These are phyloP conservation scores for Neoarius graeffei DNA, from an alignment of 2,113 vertebrate genomes.

Conservation along the genomic window DNA sequence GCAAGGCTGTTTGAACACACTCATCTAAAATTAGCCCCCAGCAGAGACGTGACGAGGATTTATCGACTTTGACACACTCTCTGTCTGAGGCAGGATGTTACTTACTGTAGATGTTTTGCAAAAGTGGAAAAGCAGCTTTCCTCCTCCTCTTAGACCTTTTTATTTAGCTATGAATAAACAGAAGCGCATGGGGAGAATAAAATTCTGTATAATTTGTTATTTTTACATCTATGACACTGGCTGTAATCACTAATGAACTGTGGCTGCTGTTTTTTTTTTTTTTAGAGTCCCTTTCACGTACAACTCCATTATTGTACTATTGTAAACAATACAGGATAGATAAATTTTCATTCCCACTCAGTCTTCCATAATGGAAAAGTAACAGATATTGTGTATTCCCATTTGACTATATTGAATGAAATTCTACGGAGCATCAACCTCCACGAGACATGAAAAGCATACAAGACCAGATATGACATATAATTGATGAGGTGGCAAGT, in stretches of 20 bases:
- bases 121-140: not conserved
- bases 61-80: constrained; percentile 23
- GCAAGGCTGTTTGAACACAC: constrained; percentile 6
- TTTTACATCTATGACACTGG: not conserved
- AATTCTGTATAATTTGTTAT: not conserved
- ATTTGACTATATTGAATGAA: too few species aligned
- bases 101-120: not conserved
- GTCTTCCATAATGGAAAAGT: too few species aligned
- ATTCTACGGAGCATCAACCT: too few species aligned
- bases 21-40: constrained; percentile 23
- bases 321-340: too few species aligned
- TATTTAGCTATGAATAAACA: not conserved
- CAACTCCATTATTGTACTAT: too few species aligned
- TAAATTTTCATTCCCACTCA: too few species aligned
- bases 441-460: too few species aligned
- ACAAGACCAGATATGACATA: too few species aligned
- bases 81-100: not conserved
- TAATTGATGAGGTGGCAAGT: too few species aligned
- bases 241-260: constrained; percentile 23
- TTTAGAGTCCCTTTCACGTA: too few species aligned
- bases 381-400: too few species aligned
- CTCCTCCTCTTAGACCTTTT: not conserved
- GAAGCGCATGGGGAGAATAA: not conserved
- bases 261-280: not conserved
- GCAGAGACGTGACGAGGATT: not conserved